These are phyloP conservation scores for Oscheius sp. DNA, from an alignment of 2,888 invertebrate species.

Conservation along the genomic window DNA sequence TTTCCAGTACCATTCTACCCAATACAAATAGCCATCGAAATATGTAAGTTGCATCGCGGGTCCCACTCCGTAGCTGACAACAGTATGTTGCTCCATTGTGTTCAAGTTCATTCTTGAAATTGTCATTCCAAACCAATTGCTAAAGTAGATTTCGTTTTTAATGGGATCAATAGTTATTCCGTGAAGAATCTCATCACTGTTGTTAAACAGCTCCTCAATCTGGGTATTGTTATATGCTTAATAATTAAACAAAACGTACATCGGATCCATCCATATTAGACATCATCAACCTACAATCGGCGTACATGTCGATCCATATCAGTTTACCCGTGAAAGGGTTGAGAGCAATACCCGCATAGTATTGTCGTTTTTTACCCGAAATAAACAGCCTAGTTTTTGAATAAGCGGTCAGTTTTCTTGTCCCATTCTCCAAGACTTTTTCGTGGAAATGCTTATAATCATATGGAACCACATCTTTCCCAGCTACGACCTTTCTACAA, in stretches of 20 bases:
- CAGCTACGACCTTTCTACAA: too few relatives aligned
- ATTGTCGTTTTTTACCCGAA: slow-evolving; percentile 27
- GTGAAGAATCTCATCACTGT: slow-evolving; percentile 48
- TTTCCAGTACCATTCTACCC: too few relatives aligned
- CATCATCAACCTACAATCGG: slow-evolving; percentile 80
- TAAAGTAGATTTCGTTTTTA: slow-evolving; percentile 56
- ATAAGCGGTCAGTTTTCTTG: too few relatives aligned
- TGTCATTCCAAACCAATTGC: slow-evolving; percentile 46
- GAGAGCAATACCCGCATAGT: slow-evolving; percentile 45
- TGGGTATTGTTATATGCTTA: slow-evolving; percentile 35
- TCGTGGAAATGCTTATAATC: too few relatives aligned
- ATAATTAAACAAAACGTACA: slow-evolving; percentile 74
- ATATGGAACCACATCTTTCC: too few relatives aligned
- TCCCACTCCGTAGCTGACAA: slow-evolving; percentile 48
- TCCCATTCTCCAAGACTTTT: too few relatives aligned
- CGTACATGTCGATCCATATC: slow-evolving; percentile 68
- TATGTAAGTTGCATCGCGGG: slow-evolving; percentile 51
- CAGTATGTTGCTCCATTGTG: slow-evolving; percentile 42
- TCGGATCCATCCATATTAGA: slow-evolving; percentile 95
- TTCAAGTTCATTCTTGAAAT: slow-evolving; percentile 58
- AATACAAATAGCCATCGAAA: slow-evolving; percentile 57
- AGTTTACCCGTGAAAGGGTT: slow-evolving; percentile 52
- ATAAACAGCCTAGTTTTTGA: too few relatives aligned
- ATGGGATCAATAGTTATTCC: slow-evolving; percentile 58
- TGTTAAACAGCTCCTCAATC: slow-evolving; percentile 48